phyloP scores from a whole-genome alignment of 2,113 vertebrate species.

The Ictalurus punctatus region DNA sequence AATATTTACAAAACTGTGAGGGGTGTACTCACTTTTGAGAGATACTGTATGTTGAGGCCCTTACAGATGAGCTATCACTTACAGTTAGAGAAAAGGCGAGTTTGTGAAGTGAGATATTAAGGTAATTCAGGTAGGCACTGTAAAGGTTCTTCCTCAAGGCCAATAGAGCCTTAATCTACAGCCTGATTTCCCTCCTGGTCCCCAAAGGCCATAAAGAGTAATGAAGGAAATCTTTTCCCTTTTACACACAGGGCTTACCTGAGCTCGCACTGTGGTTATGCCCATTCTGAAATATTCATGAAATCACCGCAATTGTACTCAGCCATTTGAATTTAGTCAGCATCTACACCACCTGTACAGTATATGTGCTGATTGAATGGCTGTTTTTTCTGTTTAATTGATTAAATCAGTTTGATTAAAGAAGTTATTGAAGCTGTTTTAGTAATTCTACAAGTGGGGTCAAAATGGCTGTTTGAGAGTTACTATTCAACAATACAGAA shows the following conservation, averaged over 20 bases:
- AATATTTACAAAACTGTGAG: no score
- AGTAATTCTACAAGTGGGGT: not conserved
- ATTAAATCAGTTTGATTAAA: not conserved
- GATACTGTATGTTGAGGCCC: not conserved
- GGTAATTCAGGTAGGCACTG: constrained; percentile 37
- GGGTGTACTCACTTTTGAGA: no score
- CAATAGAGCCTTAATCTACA: constrained; percentile 44
- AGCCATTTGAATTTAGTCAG: constrained; percentile 14
- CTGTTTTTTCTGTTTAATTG: constrained; percentile 11
- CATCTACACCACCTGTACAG: not conserved
- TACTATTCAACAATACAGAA: not conserved
- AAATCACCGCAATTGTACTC: constrained; percentile 23
- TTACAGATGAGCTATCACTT: not conserved
- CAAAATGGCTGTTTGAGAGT: not conserved
- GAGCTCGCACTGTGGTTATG: not conserved
- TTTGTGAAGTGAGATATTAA: constrained; percentile 36
- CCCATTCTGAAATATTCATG: constrained; percentile 34
- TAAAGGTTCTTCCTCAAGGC: constrained; percentile 16
- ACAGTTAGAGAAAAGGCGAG: not conserved
- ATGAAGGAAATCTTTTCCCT: not conserved
- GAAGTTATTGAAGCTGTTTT: not conserved
- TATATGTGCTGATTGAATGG: constrained; percentile 14
- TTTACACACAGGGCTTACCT: not conserved
- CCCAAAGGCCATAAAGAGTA: constrained; percentile 5
- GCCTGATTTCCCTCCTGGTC: constrained; percentile 26